phyloP scores from a whole-genome alignment of 2,113 vertebrate species.

The Dasyprocta punctata region DNA sequence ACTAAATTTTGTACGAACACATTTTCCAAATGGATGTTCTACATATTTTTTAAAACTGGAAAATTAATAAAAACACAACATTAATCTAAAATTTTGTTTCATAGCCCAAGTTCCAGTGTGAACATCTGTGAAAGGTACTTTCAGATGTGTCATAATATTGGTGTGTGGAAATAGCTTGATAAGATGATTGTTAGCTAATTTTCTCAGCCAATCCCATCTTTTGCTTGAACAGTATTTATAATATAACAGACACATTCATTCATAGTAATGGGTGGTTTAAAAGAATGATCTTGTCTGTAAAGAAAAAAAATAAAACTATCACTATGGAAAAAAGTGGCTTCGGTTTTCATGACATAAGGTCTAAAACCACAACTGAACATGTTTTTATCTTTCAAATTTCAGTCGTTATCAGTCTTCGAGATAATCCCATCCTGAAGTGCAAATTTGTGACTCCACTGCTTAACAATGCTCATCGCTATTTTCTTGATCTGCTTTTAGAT shows the following conservation, averaged over 20 bases:
- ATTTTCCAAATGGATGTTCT: neutral
- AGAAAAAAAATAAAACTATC: constrained; percentile 40
- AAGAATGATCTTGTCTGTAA: constrained; percentile 17
- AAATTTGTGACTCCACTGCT: neutral
- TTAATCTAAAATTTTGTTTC: neutral
- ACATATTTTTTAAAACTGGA: neutral
- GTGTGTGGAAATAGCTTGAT: neutral
- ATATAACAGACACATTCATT: constrained; percentile 16
- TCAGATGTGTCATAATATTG: neutral
- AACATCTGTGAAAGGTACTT: neutral
- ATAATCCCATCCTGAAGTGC: neutral
- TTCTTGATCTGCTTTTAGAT: constrained; percentile 43
- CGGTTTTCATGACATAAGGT: neutral
- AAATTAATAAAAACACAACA: neutral
- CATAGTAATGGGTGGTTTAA: neutral
- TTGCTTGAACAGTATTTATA: neutral
- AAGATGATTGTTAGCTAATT: neutral
- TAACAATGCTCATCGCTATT: neutral
- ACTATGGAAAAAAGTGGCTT: constrained; percentile 23
- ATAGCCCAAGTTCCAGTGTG: neutral
- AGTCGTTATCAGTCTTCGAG: neutral
- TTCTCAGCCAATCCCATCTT: neutral
- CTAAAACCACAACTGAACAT: neutral
- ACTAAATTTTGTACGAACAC: neutral
- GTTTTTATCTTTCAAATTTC: neutral